These are phyloP conservation scores for Dendrolimus pini DNA, from an alignment of 2,888 invertebrate species.

Conservation along the genomic window DNA sequence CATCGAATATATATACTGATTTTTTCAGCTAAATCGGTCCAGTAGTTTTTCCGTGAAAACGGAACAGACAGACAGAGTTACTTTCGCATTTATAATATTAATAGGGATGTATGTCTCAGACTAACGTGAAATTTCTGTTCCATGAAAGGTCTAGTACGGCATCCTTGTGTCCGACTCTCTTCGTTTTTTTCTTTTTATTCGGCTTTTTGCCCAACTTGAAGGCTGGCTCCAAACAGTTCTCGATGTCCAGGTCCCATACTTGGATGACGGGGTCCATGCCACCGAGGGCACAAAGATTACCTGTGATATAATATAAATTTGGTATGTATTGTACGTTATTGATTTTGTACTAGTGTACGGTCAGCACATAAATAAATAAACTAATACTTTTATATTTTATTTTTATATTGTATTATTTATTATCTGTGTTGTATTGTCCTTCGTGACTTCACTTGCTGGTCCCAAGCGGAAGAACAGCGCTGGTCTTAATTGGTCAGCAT, in stretches of 20 bases:
- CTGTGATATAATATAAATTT: conserved; percentile 39
- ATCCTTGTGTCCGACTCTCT: conserved; percentile 87
- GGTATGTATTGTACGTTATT: not conserved
- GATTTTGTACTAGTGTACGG: too few species aligned
- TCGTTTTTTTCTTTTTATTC: conserved; percentile 83
- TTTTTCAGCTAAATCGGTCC: too few species aligned
- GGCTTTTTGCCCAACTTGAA: conserved; percentile 86
- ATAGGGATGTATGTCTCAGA: conserved; percentile 9
- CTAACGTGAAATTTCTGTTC: conserved; percentile 86
- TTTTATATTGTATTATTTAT: too few species aligned
- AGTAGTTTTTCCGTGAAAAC: too few species aligned
- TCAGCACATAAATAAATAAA: too few species aligned
- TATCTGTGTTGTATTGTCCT: too few species aligned
- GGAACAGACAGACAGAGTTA: too few species aligned
- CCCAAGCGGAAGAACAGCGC: too few species aligned
- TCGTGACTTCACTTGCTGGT: too few species aligned
- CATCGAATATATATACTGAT: too few species aligned
- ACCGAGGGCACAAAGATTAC: conserved; percentile 94
- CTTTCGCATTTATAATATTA: too few species aligned
- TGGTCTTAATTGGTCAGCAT: too few species aligned
- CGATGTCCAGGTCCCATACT: conserved; percentile 97
- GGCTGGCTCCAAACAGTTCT: conserved; percentile 93
- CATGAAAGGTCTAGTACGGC: conserved; percentile 95
- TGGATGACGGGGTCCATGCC: conserved; percentile 95
- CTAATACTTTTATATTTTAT: not conserved